Conservation (phyloP, 2,113 vertebrate species). For the Hylia prasina region DNA sequence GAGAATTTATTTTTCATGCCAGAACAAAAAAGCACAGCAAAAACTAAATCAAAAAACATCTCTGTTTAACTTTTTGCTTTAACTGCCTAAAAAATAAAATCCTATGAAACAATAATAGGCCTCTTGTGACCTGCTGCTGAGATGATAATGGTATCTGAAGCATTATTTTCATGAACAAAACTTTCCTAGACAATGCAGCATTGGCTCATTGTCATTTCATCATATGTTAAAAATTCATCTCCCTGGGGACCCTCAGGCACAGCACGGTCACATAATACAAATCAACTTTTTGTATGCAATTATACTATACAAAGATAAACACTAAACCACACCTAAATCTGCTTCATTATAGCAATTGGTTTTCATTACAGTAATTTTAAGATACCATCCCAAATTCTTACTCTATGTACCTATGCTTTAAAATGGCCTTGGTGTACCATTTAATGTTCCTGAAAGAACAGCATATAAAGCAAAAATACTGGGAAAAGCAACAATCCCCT, state of each 20-base stretch:
- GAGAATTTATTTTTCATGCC: neutral
- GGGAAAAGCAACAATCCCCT: neutral
- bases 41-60: neutral
- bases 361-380: neutral
- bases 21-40: neutral
- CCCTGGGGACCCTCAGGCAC: neutral
- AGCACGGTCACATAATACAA: neutral
- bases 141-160: neutral
- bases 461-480: neutral
- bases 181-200: neutral
- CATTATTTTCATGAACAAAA: neutral
- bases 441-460: neutral
- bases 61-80: neutral
- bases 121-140: neutral
- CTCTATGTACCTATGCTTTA: neutral
- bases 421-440: neutral
- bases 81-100: neutral
- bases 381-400: neutral
- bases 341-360: neutral
- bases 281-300: neutral
- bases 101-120: neutral
- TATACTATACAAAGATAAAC: neutral
- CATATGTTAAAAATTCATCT: neutral
- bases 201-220: neutral
- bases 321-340: neutral